phyloP scores from a whole-genome alignment of 2,888 invertebrate genomes.

The Thysanoteuthis rhombus region DNA sequence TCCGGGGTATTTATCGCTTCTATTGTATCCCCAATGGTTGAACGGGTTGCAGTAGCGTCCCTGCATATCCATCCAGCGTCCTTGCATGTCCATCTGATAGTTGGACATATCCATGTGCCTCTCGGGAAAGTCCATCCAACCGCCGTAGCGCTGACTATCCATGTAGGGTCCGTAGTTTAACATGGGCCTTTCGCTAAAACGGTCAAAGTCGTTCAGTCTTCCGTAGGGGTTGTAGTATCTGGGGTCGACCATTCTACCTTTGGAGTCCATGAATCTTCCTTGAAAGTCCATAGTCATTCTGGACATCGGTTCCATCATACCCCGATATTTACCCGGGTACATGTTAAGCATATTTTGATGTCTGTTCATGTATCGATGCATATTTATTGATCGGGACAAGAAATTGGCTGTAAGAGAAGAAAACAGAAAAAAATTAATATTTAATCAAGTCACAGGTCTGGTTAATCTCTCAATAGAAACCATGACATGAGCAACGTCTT shows the following conservation, averaged over 20 bases:
- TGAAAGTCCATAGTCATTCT: conserved; percentile 24
- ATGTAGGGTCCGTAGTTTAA: conserved; percentile 15
- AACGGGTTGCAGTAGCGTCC: background rate
- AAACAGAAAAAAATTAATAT: too few relatives aligned
- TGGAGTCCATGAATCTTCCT: conserved; percentile 28
- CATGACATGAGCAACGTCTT: too few relatives aligned
- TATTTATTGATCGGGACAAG: too few relatives aligned
- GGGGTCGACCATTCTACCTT: conserved; percentile 22
- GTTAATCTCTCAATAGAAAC: too few relatives aligned
- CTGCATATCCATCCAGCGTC: conserved; percentile 20
- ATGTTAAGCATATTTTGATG: background rate
- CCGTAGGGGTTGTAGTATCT: background rate
- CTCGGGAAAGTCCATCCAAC: conserved; percentile 14
- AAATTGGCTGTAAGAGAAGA: too few relatives aligned
- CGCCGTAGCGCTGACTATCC: background rate
- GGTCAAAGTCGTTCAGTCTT: background rate
- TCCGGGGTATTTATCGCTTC: background rate
- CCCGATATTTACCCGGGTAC: background rate
- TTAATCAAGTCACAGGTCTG: too few relatives aligned
- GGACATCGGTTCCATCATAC: background rate
- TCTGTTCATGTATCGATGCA: background rate
- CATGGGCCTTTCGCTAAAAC: background rate
- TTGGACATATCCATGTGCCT: background rate
- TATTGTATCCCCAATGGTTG: background rate
- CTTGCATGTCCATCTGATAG: conserved; percentile 26